Conservation (phyloP, 2,113 vertebrate species). For the Oreotragus oreotragus region DNA sequence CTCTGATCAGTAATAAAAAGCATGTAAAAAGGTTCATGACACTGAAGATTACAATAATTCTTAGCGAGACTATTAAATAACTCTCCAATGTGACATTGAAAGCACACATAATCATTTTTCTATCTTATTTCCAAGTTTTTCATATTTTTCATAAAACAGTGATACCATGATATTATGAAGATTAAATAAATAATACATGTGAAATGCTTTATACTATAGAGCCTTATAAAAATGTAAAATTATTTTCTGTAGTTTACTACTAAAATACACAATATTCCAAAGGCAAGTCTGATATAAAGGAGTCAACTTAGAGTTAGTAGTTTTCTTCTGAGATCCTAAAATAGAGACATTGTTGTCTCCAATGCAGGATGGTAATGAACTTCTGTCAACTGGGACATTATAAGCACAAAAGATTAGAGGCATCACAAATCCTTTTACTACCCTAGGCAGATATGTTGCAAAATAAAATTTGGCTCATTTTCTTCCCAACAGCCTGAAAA, state of each 20-base stretch:
- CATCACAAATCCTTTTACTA: background rate
- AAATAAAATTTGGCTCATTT: background rate
- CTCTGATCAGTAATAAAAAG: background rate
- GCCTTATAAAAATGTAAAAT: background rate
- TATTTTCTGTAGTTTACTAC: background rate
- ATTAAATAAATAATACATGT: background rate
- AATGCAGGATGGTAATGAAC: background rate
- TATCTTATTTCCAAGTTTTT: background rate
- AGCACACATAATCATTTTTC: background rate
- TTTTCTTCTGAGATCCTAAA: background rate
- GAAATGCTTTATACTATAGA: background rate
- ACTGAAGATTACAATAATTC: background rate
- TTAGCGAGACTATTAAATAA: background rate
- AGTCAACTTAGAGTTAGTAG: background rate
- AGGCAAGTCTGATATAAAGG: background rate
- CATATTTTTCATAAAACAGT: background rate
- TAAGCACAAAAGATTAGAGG: background rate
- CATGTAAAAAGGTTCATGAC: background rate
- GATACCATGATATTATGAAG: background rate
- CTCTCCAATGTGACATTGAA: background rate
- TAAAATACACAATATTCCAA: background rate
- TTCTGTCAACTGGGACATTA: background rate
- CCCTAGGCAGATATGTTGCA: background rate
- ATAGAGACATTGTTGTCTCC: background rate
- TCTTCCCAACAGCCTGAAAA: background rate